These are phyloP conservation scores for Coptodon bakossiorum DNA, from an alignment of 2,113 vertebrate genomes.

Conservation along the genomic window DNA sequence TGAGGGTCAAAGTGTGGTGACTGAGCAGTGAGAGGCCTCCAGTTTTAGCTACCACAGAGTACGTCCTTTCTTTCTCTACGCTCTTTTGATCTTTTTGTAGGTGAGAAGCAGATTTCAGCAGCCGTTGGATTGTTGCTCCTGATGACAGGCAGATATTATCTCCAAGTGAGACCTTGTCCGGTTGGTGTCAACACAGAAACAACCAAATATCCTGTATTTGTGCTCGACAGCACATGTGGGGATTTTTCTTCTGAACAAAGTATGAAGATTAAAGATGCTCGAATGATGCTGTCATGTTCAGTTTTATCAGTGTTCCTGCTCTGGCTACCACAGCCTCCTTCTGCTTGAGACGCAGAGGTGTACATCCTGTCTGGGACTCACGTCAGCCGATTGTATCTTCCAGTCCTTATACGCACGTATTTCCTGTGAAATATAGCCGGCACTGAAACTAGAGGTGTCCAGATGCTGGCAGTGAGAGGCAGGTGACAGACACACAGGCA, in stretches of 20 bases:
- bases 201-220: background rate
- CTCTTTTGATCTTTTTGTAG: background rate
- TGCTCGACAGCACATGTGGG: background rate
- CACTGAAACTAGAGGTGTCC: background rate
- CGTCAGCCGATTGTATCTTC: background rate
- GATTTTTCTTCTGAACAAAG: background rate
- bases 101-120: background rate
- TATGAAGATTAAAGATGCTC: background rate
- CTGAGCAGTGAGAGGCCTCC: background rate
- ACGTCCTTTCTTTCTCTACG: background rate
- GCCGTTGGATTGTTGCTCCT: background rate
- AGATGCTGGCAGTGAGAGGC: background rate
- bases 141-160: background rate
- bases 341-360: background rate
- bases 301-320: background rate
- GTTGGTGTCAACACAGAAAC: background rate
- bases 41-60: background rate
- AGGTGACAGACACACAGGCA: background rate
- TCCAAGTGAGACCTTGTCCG: background rate
- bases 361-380: background rate
- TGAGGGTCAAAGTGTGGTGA: background rate
- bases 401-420: background rate
- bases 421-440: background rate
- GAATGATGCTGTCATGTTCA: background rate
- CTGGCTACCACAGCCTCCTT: background rate